phyloP scores from a whole-genome alignment of 2,888 invertebrate genomes.

The Tortrix viridana region DNA sequence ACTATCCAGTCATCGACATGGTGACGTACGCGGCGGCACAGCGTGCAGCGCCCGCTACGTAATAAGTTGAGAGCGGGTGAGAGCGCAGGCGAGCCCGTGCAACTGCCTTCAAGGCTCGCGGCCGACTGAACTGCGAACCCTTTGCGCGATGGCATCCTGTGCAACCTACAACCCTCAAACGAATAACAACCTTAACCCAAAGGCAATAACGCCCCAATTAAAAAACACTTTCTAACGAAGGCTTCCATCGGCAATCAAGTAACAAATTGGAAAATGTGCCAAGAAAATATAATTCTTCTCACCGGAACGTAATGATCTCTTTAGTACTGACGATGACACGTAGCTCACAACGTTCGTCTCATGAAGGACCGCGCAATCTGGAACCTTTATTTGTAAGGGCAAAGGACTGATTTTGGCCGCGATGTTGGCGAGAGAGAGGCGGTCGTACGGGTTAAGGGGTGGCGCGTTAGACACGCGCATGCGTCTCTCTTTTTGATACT shows the following conservation, averaged over 20 bases:
- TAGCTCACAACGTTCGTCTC: conserved; percentile 64
- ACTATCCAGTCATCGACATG: conserved; percentile 22
- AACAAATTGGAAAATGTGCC: conserved; percentile 64
- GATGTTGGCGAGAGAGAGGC: conserved; percentile 68
- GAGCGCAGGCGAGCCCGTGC: conserved; percentile 51
- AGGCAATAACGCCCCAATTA: conserved; percentile 49
- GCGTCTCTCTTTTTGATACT: conserved; percentile 73
- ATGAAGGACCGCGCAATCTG: conserved; percentile 56
- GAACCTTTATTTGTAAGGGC: conserved; percentile 61
- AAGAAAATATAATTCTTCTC: conserved; percentile 78
- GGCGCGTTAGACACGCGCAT: conserved; percentile 81
- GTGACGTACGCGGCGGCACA: conserved; percentile 14
- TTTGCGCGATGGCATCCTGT: conserved; percentile 62
- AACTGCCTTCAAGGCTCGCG: conserved; percentile 66
- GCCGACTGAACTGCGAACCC: conserved; percentile 72
- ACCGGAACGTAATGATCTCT: conserved; percentile 78
- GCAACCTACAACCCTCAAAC: conserved; percentile 40
- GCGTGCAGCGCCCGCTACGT: conserved; percentile 54
- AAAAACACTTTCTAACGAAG: conserved; percentile 35
- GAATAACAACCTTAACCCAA: conserved; percentile 54
- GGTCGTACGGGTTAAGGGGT: conserved; percentile 83
- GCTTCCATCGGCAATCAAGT: conserved; percentile 50
- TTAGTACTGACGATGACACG: conserved; percentile 74
- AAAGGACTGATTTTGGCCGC: conserved; percentile 74
- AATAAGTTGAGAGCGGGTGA: conserved; percentile 68